Base-by-base conservation (phyloP, 1,140 invertebrate genomes). In the Elysia chlorotica region DNA sequence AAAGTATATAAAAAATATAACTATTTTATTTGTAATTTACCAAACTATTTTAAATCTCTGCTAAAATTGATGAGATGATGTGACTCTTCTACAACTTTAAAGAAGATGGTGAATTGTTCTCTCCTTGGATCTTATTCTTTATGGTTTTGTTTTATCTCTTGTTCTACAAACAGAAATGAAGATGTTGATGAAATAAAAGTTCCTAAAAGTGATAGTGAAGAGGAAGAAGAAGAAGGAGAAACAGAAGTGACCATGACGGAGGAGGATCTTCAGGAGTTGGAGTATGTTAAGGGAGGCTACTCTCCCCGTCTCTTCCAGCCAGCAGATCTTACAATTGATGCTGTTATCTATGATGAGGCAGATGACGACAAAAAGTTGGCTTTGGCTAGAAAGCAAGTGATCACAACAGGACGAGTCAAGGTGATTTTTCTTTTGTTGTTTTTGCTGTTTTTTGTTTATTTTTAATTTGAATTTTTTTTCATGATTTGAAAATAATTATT, bases 211-310 rank as follows among this genome's bases (percentile, higher is more conserved):
- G n/a, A n/a, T n/a, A n/a, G n/a, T n/a, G 67, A 65, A 25, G 59
- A 74, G 61, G 63, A 53, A 38, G 57, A 69, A 41, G 74, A 41
- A 5, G 67, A 75, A 5, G 74, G 70, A 25, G 53, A 70, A 25
- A 71, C 73, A 62, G 72, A 74, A 38, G 73, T 62, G 31, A 31
- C 28, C 2, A 66, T 82, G 4, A 83, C 82, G 37, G 88, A 89
- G 35, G 91, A 91, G 81, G 75, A 86, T 57, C 79, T 82, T 31
- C 78, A 82, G 61, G 77, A 82, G 31, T 75, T 90, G 28, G 91
- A 94, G 48, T 99, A 97, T 86, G 89, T 91, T 71, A 82, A 90
- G 23, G 95, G 95, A 5, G 89, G 91, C 33, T 99, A 98, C 87
- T 96, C 93, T 81, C 97, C 97, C 0, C 88, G 86, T 74, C 92